phyloP scores from a whole-genome alignment of 2,113 vertebrate species.

The Leiothrix lutea region DNA sequence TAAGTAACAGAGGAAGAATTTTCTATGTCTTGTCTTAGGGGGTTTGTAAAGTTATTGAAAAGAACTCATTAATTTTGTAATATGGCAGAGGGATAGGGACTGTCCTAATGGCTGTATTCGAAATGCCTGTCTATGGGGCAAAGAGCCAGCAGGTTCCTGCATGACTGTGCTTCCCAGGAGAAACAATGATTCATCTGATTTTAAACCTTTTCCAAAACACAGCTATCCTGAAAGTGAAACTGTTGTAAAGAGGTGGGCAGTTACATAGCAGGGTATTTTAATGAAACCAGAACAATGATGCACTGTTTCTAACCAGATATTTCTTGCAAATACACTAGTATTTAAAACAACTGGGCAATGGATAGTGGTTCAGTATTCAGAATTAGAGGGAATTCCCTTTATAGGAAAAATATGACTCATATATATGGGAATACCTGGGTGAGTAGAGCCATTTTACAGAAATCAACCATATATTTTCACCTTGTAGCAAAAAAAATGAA shows the following conservation, averaged over 20 bases:
- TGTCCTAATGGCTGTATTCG: background rate
- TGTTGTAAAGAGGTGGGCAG: background rate
- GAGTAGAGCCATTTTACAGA: background rate
- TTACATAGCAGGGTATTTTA: background rate
- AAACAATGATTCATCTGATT: background rate
- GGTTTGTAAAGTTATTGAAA: background rate
- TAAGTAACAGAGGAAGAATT: background rate
- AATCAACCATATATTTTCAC: background rate
- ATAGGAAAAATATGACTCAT: background rate
- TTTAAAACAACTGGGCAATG: background rate
- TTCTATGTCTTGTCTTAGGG: background rate
- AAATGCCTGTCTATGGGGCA: background rate
- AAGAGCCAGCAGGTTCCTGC: background rate
- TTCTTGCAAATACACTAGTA: background rate
- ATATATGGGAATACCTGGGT: background rate
- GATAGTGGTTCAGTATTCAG: background rate
- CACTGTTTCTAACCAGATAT: background rate
- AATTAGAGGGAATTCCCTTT: background rate
- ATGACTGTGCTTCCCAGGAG: background rate
- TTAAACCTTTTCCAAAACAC: slow-evolving; percentile 2
- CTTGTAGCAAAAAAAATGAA: background rate
- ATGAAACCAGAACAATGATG: background rate
- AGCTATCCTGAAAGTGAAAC: background rate
- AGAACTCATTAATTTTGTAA: background rate
- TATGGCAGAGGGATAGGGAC: background rate